Conservation (phyloP, 2,797 vertebrate species). For the Epinephelus awoara region DNA sequence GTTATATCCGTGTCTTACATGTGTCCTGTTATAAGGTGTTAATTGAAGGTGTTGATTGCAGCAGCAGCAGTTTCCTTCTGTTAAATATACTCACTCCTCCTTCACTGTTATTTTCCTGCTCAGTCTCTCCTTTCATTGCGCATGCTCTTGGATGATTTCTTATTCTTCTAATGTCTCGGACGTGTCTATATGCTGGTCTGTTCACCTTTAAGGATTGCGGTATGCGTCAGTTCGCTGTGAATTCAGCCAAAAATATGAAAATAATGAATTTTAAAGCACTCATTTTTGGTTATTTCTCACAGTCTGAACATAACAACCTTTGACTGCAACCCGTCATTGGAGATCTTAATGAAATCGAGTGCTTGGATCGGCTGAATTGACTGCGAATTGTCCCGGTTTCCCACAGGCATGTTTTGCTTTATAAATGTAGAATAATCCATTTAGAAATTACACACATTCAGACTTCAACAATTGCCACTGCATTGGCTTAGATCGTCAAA, state of each 20-base stretch:
- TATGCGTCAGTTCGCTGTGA: slow-evolving; percentile 12
- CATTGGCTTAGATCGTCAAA: neutral
- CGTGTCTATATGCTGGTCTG: slow-evolving; percentile 9
- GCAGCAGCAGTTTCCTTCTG: slow-evolving; percentile 26
- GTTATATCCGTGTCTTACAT: neutral
- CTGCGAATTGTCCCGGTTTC: slow-evolving; percentile 23
- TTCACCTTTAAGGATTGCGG: neutral
- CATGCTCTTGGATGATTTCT: slow-evolving; percentile 1
- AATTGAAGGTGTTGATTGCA: slow-evolving; percentile 11
- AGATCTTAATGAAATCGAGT: neutral
- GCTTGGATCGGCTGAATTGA: slow-evolving; percentile 30
- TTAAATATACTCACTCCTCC: neutral
- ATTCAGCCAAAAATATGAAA: slow-evolving; percentile 31
- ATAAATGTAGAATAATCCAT: neutral
- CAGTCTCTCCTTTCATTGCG: neutral
- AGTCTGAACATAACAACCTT: neutral
- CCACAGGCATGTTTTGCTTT: slow-evolving; percentile 8
- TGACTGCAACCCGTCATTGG: neutral
- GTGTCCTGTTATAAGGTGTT: slow-evolving; percentile 1
- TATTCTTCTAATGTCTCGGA: slow-evolving; percentile 4
- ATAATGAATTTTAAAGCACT: neutral
- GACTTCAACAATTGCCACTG: neutral
- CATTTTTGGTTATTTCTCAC: neutral
- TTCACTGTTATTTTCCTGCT: slow-evolving; percentile 14
- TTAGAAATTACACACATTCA: neutral